phyloP scores from a whole-genome alignment of 2,888 invertebrate genomes.

The Mimumesa dahlbomi region DNA sequence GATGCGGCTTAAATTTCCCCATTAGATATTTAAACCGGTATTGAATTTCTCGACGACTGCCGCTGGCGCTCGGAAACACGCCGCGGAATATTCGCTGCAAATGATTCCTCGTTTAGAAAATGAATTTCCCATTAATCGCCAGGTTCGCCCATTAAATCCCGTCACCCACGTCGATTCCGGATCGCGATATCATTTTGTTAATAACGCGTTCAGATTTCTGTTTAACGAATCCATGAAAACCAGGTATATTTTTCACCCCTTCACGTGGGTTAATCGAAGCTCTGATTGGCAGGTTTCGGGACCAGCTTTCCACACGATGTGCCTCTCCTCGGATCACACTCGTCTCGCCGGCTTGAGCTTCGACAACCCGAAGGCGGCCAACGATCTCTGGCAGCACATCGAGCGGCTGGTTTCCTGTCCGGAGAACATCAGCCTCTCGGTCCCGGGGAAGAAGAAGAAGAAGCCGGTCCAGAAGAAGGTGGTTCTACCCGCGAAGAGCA shows the following conservation, averaged over 20 bases:
- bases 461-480: constrained; percentile 82
- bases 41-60: constrained; percentile 14
- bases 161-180: too few relatives aligned
- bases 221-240: too few relatives aligned
- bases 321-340: constrained; percentile 88
- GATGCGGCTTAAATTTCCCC: constrained; percentile 33
- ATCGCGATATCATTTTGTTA: too few relatives aligned
- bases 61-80: background rate
- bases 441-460: constrained; percentile 85
- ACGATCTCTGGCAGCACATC: constrained; percentile 86
- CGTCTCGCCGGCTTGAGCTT: constrained; percentile 90
- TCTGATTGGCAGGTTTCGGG: constrained; percentile 81
- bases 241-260: too few relatives aligned
- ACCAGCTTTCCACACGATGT: constrained; percentile 91
- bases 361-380: constrained; percentile 87
- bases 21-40: constrained; percentile 27
- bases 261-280: too few relatives aligned
- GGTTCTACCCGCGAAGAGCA: constrained; percentile 87
- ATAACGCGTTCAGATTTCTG: too few relatives aligned
- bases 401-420: constrained; percentile 88
- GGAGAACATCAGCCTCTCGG: constrained; percentile 88
- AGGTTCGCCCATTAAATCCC: too few relatives aligned
- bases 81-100: too few relatives aligned
- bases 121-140: too few relatives aligned
- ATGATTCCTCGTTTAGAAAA: too few relatives aligned